These are phyloP conservation scores for Lithophane leautieri DNA, from an alignment of 2,888 invertebrate genomes.

Conservation along the genomic window DNA sequence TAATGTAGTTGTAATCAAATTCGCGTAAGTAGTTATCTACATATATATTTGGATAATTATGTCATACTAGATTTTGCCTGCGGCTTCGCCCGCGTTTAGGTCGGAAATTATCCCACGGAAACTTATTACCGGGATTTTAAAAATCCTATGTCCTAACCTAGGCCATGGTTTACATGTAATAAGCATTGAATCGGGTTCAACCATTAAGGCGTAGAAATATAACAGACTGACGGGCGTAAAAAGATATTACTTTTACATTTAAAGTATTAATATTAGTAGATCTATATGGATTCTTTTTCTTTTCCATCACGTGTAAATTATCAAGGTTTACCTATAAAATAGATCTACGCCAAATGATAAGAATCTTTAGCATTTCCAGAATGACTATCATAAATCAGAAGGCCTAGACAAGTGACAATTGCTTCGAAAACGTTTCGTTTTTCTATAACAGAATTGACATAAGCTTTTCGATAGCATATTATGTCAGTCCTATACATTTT, in stretches of 20 bases:
- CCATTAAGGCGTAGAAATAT: neutral
- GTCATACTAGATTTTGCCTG: neutral
- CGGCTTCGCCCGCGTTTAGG: too few relatives aligned
- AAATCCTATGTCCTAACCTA: neutral
- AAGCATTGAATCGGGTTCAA: neutral
- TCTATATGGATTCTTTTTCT: too few relatives aligned
- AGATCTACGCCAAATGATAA: neutral
- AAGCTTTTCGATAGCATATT: too few relatives aligned
- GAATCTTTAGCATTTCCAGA: neutral
- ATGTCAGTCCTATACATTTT: too few relatives aligned
- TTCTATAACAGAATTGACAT: too few relatives aligned
- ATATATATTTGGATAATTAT: neutral
- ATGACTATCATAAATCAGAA: slow-evolving; percentile 1
- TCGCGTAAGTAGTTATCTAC: neutral
- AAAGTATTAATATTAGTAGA: too few relatives aligned
- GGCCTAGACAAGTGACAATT: too few relatives aligned
- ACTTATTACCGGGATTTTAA: neutral
- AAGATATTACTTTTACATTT: too few relatives aligned
- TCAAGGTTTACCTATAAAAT: neutral
- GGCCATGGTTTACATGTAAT: neutral
- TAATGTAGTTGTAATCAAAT: neutral
- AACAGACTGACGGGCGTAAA: too few relatives aligned
- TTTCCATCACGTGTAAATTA: neutral
- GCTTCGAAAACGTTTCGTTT: too few relatives aligned
- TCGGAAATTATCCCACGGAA: too few relatives aligned